phyloP scores from a whole-genome alignment of 1,140 invertebrate species.

The Euwallacea fornicatus region DNA sequence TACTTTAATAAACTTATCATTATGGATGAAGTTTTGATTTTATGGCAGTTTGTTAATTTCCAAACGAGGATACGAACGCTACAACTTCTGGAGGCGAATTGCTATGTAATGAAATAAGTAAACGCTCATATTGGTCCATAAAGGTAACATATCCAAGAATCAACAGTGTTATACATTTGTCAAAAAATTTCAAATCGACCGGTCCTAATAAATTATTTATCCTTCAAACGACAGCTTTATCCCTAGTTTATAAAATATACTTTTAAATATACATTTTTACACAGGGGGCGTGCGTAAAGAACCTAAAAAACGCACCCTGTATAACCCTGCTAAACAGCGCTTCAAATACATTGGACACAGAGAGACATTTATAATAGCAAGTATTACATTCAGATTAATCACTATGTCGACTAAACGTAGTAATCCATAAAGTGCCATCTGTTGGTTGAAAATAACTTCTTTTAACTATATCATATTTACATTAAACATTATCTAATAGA shows the following conservation, averaged over 20 bases:
- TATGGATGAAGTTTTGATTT: no score
- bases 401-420: background rate
- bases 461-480: conserved; percentile 38
- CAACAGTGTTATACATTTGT: no score
- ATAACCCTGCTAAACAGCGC: conserved; percentile 8
- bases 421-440: background rate
- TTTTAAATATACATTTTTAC: conserved; percentile 29
- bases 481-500: conserved; percentile 41
- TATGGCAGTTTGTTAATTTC: no score
- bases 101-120: no score
- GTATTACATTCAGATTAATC: conserved; percentile 1
- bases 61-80: no score
- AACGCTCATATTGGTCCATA: no score
- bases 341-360: conserved; percentile 28
- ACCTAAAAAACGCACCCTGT: conserved; percentile 2
- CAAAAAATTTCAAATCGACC: conserved; percentile 2
- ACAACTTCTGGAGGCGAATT: no score
- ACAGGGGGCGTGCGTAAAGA: background rate
- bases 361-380: conserved; percentile 8
- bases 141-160: no score
- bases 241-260: conserved; percentile 33
- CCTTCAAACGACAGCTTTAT: background rate
- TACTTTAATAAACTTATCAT: no score
- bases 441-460: conserved; percentile 34
- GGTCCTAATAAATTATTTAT: background rate